phyloP scores from a whole-genome alignment of 2,888 invertebrate species.

The Sisyra terminalis region DNA sequence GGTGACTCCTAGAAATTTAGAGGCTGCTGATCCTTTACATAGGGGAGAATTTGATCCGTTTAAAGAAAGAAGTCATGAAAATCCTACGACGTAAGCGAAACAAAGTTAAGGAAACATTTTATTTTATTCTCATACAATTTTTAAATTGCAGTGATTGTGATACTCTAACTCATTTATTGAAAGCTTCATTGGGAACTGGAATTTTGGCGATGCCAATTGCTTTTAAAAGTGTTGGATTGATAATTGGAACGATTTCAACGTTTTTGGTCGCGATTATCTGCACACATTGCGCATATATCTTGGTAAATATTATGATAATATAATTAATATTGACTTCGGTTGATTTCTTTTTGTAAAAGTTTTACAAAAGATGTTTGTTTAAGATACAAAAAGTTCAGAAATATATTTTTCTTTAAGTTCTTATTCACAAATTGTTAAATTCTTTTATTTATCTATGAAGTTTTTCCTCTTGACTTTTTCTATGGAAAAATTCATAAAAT shows the following conservation, averaged over 20 bases:
- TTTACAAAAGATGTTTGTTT: neutral
- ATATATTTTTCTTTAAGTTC: neutral
- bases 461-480: too few species aligned
- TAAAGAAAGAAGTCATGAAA: slow-evolving; percentile 47
- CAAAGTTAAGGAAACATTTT: neutral
- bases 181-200: slow-evolving; percentile 92
- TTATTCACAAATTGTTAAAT: neutral
- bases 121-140: slow-evolving; percentile 11
- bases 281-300: slow-evolving; percentile 87
- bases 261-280: slow-evolving; percentile 75
- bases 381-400: too few species aligned
- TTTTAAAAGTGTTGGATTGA: slow-evolving; percentile 72
- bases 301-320: slow-evolving; percentile 46
- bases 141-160: slow-evolving; percentile 60
- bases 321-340: neutral
- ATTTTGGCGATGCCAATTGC: slow-evolving; percentile 90
- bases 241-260: slow-evolving; percentile 69
- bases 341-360: neutral
- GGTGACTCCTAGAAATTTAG: slow-evolving; percentile 41
- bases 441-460: too few species aligned
- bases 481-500: too few species aligned
- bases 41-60: slow-evolving; percentile 57
- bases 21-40: slow-evolving; percentile 27
- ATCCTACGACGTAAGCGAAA: slow-evolving; percentile 65
- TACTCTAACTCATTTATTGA: slow-evolving; percentile 83